phyloP scores from a whole-genome alignment of 1,140 invertebrate genomes.

The Fopius arisanus region DNA sequence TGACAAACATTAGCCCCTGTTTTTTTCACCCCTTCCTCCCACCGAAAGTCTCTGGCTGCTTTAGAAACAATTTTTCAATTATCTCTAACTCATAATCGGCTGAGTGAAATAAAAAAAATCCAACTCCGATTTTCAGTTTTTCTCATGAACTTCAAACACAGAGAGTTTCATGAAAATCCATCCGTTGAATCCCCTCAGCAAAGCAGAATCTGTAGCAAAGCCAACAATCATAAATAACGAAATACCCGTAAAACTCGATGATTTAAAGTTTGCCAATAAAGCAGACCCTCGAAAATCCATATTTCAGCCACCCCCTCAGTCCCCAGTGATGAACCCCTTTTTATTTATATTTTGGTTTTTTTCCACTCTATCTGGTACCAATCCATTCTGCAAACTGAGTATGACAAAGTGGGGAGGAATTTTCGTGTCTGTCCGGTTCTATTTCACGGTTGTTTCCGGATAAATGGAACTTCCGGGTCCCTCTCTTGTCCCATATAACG shows the following conservation, averaged over 20 bases:
- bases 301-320: background rate
- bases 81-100: too few relatives aligned
- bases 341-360: background rate
- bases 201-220: background rate
- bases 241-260: background rate
- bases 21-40: too few relatives aligned
- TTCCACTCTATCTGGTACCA: background rate
- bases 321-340: conserved; percentile 2
- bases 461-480: background rate
- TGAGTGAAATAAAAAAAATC: too few relatives aligned
- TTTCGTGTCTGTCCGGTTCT: conserved; percentile 6
- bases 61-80: too few relatives aligned
- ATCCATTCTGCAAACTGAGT: background rate
- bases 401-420: background rate
- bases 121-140: too few relatives aligned
- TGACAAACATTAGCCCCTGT: too few relatives aligned
- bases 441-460: conserved; percentile 11
- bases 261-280: background rate
- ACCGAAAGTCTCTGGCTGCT: too few relatives aligned
- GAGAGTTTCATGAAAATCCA: too few relatives aligned
- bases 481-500: background rate
- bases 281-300: background rate
- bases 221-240: background rate
- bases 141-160: too few relatives aligned
- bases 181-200: too few relatives aligned